Conservation (phyloP, 2,888 invertebrate genomes). For the Achlya flavicornis region DNA sequence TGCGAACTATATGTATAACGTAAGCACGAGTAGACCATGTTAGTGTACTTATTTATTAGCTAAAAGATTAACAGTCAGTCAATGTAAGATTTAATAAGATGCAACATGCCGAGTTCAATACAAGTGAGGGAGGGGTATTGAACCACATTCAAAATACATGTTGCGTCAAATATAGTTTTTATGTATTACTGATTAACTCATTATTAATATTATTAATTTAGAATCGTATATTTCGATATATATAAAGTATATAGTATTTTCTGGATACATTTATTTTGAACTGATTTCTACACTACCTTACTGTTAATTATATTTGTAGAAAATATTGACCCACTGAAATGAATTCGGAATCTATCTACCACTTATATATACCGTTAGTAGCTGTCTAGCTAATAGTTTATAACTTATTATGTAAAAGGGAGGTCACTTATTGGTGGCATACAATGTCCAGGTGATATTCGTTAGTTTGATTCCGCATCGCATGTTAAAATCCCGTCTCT, state of each 20-base stretch:
- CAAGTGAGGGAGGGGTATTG: conserved; percentile 23
- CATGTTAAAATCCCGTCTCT: not conserved
- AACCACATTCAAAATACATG: conserved; percentile 18
- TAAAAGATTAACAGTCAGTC: conserved; percentile 46
- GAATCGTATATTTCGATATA: conserved; percentile 6
- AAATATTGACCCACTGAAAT: not conserved
- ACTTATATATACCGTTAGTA: not conserved
- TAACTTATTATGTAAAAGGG: not conserved
- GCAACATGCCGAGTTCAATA: conserved; percentile 15
- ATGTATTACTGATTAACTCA: not conserved
- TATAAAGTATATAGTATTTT: not conserved
- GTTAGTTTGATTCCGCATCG: not conserved
- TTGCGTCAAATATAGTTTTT: not conserved
- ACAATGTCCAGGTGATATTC: not conserved
- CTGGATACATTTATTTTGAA: not conserved
- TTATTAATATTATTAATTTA: not conserved
- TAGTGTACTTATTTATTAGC: conserved; percentile 22
- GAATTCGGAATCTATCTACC: not conserved
- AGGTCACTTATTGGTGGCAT: not conserved
- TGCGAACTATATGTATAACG: conserved; percentile 33
- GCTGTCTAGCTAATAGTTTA: not conserved
- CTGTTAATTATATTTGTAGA: not conserved
- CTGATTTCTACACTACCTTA: not conserved
- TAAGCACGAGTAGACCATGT: not conserved
- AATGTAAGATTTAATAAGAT: conserved; percentile 29